Percentiles rank a stretch among this genome's conserved stretches.
Conservation (phyloP, 2,888 invertebrate genomes). For the Drosophila meridiana region DNA sequence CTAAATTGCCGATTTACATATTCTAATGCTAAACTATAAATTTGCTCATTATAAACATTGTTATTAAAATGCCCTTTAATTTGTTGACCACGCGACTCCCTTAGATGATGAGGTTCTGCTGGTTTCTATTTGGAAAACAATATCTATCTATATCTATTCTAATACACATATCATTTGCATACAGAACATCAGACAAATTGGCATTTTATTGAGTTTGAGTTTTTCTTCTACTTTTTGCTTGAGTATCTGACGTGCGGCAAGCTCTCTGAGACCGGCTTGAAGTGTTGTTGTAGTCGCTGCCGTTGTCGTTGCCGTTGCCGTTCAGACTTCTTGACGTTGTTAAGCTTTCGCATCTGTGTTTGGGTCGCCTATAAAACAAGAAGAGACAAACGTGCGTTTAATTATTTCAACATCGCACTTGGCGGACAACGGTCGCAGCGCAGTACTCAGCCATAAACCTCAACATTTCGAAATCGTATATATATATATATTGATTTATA, state of each 20-base stretch:
- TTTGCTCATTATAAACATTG: constrained; percentile 4
- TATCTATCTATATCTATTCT: not conserved
- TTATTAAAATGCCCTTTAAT: constrained; percentile 29
- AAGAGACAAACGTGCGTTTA: constrained; percentile 63
- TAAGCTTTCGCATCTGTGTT: constrained; percentile 71
- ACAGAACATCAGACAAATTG: constrained; percentile 48
- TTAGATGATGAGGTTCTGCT: not conserved
- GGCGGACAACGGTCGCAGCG: constrained; percentile 57
- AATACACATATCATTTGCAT: constrained; percentile 45
- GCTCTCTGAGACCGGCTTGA: constrained; percentile 63
- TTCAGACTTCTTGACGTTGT: constrained; percentile 66
- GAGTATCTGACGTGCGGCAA: constrained; percentile 35
- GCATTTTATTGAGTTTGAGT: constrained; percentile 44
- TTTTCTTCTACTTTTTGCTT: constrained; percentile 3
- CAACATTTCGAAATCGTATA: not conserved
- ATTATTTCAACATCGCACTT: constrained; percentile 69
- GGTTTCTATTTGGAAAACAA: not conserved
- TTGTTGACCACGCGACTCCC: constrained; percentile 24
- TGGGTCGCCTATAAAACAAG: constrained; percentile 78
- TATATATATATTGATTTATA: constrained; percentile 7
- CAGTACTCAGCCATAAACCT: not conserved
- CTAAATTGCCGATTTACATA: not conserved
- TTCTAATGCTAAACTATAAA: constrained; percentile 11
- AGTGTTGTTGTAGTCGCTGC: constrained; percentile 28
- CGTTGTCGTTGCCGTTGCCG: constrained; percentile 15